These are phyloP conservation scores for Chrysocyon brachyurus DNA, from an alignment of 2,797 vertebrate genomes.

Conservation along the genomic window DNA sequence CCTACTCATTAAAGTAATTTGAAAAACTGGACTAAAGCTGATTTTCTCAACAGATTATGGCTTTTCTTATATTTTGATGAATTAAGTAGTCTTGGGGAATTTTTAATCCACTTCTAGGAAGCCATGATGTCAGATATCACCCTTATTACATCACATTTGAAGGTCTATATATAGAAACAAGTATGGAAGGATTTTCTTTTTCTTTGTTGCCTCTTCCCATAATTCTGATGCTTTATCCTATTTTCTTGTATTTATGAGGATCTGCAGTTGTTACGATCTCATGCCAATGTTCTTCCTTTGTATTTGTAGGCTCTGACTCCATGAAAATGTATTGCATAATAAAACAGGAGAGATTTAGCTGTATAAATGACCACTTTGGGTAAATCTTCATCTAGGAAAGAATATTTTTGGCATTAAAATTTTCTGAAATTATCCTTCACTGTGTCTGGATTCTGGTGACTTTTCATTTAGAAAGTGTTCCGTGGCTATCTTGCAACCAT, in stretches of 20 bases:
- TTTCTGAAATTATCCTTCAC: conserved; percentile 5
- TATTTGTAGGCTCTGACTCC: background rate
- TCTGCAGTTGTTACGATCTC: background rate
- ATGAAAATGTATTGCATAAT: background rate
- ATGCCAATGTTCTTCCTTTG: background rate
- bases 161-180: background rate
- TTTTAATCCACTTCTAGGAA: conserved; percentile 35
- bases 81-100: background rate
- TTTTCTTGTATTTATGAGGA: background rate
- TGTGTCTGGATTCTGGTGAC: background rate
- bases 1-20: conserved; percentile 39
- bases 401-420: background rate
- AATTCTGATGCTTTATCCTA: background rate
- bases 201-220: background rate
- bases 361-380: background rate
- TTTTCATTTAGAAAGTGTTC: conserved; percentile 33
- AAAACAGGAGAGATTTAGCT: background rate
- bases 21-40: background rate
- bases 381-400: background rate
- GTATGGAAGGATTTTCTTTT: background rate
- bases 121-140: background rate
- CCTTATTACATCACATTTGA: background rate
- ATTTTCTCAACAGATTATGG: background rate
- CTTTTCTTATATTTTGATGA: background rate
- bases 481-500: background rate